Base-by-base conservation (phyloP, 1,140 invertebrate genomes). In the Dermatophagoides farinae region DNA sequence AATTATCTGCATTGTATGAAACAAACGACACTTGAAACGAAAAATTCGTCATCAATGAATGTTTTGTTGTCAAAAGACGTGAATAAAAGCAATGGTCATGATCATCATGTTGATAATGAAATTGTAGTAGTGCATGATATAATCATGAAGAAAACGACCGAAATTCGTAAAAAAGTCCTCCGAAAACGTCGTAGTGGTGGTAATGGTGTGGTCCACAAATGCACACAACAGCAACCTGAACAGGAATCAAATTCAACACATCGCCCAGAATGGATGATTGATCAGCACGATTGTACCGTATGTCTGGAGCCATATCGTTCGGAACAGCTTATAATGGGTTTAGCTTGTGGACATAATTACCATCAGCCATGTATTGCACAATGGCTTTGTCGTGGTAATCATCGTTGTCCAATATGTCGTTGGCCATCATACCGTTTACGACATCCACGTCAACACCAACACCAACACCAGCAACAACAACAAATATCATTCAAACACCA, bases 331-430 rank as follows among this genome's bases (percentile, higher is more conserved):
- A 62, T 78, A 1, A 76, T 75, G 68, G 76, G 75, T 1, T 66
- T 78, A 41, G 77, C 77, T 6, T 78, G 77, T 68, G 72, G 73
- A 6, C 77, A 78, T 66, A 70, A 71, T 59, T 78, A 75, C 65
- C 77, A 78, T 66, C 67, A 76, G 38, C 64, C 69, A 9, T 78
- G 77, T 66, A 76, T 78, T 18, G 64, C 76, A 62, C 61, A 65
- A 5, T 78, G 77, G 77, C 66, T 78, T 10, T 66, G 67, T 8
- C 66, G 74, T 61, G 76, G 76, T 54, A 74, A 77, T 65, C 76
- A 78, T 65, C 72, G 74, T 57, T 78, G 77, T 65, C 77, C 77
- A 4, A 69, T 76, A 16, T 78, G 77, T 66, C 69, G 77, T 20
- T 77, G 77, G 75, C 75, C 77, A 16, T 71, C 76, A 6, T 77